Evolutionary conservation across 2,797 vertebrate genomes (phyloP).

Genomic region (Thalassophryne amazonica): DNA sequence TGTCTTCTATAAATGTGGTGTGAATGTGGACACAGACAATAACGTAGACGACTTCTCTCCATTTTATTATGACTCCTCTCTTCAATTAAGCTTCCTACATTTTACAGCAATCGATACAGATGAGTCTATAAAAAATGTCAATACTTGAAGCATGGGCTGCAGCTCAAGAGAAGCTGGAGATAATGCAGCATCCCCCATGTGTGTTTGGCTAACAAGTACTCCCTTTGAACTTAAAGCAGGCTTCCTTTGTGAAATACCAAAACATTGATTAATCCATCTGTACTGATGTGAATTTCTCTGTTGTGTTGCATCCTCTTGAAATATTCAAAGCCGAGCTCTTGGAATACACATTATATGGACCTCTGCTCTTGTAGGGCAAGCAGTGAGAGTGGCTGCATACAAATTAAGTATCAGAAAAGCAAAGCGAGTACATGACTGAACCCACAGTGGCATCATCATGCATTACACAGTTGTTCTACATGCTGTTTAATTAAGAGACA

Average conservation of each 20-base stretch:
- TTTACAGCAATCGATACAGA: constrained; percentile 50
- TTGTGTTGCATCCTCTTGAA: constrained; percentile 68
- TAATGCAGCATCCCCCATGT: constrained; percentile 48
- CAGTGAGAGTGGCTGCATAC: constrained; percentile 63
- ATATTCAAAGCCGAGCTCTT: constrained; percentile 70
- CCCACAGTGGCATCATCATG: constrained; percentile 56
- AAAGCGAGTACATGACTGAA: constrained; percentile 50
- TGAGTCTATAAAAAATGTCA: constrained; percentile 62
- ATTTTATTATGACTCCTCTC: constrained; percentile 41
- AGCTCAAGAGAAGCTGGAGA: constrained; percentile 30
- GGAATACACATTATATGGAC: constrained; percentile 65
- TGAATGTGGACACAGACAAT: constrained; percentile 1
- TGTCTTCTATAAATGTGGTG: background rate
- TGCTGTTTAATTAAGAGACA: too few relatives aligned
- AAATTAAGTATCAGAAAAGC: constrained; percentile 60
- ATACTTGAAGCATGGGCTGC: constrained; percentile 54
- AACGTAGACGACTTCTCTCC: constrained; percentile 1
- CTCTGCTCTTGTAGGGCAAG: constrained; percentile 61
- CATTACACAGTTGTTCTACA: too few relatives aligned
- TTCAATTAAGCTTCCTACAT: constrained; percentile 52
- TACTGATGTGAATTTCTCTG: constrained; percentile 66
- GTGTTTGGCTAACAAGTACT: constrained; percentile 60
- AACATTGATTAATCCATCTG: constrained; percentile 72
- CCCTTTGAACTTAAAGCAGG: constrained; percentile 65
- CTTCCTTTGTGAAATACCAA: constrained; percentile 65